A percentile compares a stretch with the other conserved stretches of the same genome.
Conservation (phyloP, 2,888 invertebrate species). For the Amblyjoppa fuscipennis region DNA sequence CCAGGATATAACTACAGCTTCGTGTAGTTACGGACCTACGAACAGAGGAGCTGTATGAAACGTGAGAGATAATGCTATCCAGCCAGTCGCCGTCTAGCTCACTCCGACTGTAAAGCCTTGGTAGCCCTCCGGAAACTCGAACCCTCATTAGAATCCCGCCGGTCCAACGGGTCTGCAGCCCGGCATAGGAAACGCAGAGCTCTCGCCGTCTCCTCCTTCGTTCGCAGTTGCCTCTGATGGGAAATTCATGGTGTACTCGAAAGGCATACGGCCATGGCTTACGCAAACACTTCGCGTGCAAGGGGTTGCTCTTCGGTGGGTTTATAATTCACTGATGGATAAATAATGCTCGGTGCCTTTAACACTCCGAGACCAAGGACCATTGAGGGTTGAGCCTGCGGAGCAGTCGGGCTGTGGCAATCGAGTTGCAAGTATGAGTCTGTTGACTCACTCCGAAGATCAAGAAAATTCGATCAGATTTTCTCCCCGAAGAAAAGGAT, state of each 20-base stretch:
- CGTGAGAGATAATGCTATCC: neutral
- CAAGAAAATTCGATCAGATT: no score
- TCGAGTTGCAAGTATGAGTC: neutral
- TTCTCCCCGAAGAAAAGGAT: no score
- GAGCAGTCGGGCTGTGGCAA: neutral
- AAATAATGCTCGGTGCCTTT: neutral
- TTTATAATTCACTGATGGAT: neutral
- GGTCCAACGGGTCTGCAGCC: neutral
- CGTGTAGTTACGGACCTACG: neutral
- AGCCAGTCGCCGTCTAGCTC: neutral
- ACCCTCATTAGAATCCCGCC: neutral
- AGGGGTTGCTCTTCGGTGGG: neutral
- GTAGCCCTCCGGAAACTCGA: neutral
- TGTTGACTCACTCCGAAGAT: neutral
- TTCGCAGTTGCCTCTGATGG: neutral
- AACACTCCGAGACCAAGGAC: neutral
- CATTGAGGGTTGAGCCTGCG: neutral
- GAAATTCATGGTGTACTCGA: constrained; percentile 5
- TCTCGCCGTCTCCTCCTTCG: neutral
- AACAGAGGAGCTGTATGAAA: neutral
- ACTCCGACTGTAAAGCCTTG: neutral
- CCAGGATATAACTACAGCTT: neutral
- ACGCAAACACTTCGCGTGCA: neutral
- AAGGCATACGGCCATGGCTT: neutral
- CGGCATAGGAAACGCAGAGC: neutral